Percentiles rank a stretch among this genome's conserved stretches.
These are phyloP conservation scores for Magallana angulata DNA, from an alignment of 1,140 invertebrate genomes.

Conservation along the genomic window DNA sequence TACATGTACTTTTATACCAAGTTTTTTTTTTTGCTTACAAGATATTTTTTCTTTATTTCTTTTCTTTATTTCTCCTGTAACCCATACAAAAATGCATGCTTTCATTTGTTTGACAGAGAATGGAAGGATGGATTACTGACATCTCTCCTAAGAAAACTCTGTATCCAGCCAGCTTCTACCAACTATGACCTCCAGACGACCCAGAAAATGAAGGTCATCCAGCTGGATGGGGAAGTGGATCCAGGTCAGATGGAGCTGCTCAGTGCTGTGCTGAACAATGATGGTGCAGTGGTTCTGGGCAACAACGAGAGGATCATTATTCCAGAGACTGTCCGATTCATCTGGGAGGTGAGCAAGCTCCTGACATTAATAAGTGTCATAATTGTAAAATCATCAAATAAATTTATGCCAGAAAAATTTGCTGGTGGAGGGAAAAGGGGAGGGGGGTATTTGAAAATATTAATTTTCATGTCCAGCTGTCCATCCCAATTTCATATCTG, in stretches of 20 bases:
- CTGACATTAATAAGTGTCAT: no score
- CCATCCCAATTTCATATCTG: no score
- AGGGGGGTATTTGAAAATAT: no score
- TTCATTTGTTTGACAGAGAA: constrained; percentile 67
- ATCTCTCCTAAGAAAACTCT: constrained; percentile 74
- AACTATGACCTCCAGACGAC: constrained; percentile 65
- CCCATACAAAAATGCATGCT: neutral
- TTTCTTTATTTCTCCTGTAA: no score
- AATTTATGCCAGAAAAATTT: no score
- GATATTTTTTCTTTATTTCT: no score
- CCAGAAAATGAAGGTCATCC: constrained; percentile 74
- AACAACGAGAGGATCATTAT: constrained; percentile 76
- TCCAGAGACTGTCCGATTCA: constrained; percentile 73
- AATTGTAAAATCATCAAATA: no score
- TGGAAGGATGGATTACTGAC: constrained; percentile 78
- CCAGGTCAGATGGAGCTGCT: constrained; percentile 75
- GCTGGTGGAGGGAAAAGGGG: no score
- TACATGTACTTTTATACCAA: no score
- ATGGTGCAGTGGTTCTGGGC: constrained; percentile 74
- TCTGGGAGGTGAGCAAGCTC: constrained; percentile 75
- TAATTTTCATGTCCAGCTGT: no score
- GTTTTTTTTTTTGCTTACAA: no score
- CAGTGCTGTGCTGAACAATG: constrained; percentile 71
- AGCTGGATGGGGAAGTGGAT: constrained; percentile 78
- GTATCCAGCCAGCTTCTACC: constrained; percentile 65